Percentiles rank a stretch among this genome's conserved stretches.
Evolutionary conservation across 2,888 invertebrate genomes (phyloP).

Genomic region (Drosophila robusta): DNA sequence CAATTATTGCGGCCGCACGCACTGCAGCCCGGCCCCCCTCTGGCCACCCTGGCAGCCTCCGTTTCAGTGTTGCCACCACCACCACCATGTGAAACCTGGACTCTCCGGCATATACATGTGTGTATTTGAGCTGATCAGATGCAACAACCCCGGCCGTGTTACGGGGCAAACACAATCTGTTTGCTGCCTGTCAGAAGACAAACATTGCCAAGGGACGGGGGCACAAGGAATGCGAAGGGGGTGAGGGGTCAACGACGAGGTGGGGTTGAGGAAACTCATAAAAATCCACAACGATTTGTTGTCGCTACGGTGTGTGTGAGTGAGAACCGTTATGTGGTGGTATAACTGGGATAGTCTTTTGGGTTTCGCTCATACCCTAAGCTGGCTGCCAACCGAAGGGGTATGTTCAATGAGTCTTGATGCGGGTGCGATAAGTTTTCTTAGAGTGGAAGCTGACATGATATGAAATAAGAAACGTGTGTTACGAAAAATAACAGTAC

Average conservation of each 20-base stretch:
- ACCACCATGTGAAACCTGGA: conserved; percentile 32
- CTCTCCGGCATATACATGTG: conserved; percentile 14
- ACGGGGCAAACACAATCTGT: conserved; percentile 67
- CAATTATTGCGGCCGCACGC: conserved; percentile 71
- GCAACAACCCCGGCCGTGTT: conserved; percentile 49
- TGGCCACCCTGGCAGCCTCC: conserved; percentile 3
- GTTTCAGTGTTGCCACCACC: conserved; percentile 6
- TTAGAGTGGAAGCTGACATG: neutral
- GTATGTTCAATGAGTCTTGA: conserved; percentile 25
- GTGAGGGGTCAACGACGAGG: neutral
- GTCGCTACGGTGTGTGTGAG: conserved; percentile 38
- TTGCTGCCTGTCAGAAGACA: conserved; percentile 77
- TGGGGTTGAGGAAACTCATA: conserved; percentile 66
- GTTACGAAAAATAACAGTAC: neutral
- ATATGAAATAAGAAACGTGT: neutral
- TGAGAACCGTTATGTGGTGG: conserved; percentile 59
- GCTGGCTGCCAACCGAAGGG: conserved; percentile 19
- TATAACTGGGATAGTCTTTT: conserved; percentile 54
- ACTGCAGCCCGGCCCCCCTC: conserved; percentile 21
- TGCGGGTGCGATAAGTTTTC: conserved; percentile 1
- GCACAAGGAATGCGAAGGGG: conserved; percentile 10
- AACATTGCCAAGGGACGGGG: conserved; percentile 44
- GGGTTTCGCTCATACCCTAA: conserved; percentile 36
- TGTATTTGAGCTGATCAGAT: conserved; percentile 40
- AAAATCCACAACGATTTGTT: conserved; percentile 79